Conservation (phyloP, 2,113 vertebrate species). For the Passer domesticus region DNA sequence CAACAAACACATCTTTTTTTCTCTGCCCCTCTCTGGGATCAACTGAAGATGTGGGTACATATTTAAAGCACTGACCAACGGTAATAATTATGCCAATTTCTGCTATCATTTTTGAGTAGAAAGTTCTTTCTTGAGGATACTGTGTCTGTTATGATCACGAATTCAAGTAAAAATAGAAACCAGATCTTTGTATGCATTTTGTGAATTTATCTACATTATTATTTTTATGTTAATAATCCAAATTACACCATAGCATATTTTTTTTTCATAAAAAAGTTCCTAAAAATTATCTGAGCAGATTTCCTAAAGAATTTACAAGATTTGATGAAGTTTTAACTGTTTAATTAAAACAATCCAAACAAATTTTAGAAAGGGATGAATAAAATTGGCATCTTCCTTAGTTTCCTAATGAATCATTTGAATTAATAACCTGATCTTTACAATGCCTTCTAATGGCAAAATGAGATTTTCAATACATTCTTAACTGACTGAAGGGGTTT, state of each 20-base stretch:
- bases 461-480: neutral
- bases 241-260: neutral
- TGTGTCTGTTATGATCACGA: neutral
- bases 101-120: neutral
- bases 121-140: neutral
- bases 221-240: neutral
- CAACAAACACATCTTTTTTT: neutral
- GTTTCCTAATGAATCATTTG: neutral
- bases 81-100: neutral
- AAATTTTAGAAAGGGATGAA: neutral
- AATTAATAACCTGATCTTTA: neutral
- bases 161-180: neutral
- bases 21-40: neutral
- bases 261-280: neutral
- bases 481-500: neutral
- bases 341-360: neutral
- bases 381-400: neutral
- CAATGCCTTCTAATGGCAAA: neutral
- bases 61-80: neutral
- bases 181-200: neutral
- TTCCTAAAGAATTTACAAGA: neutral
- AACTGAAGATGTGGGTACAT: neutral
- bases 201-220: neutral
- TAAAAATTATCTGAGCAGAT: neutral
- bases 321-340: neutral